phyloP scores from a whole-genome alignment of 2,888 invertebrate species.

The Spodoptera picta region DNA sequence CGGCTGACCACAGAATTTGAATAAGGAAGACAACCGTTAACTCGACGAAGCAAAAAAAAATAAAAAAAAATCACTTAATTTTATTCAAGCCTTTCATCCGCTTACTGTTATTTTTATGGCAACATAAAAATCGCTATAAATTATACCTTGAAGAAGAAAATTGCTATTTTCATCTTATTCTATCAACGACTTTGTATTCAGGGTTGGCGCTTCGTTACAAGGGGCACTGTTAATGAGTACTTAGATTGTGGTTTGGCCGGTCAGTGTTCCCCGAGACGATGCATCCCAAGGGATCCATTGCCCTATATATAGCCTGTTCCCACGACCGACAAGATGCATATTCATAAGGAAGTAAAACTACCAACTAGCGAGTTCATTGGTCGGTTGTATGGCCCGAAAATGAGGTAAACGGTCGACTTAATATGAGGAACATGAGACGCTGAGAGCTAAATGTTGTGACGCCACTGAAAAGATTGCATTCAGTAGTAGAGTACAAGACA shows the following conservation, averaged over 20 bases:
- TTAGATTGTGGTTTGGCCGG: constrained; percentile 26
- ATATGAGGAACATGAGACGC: background rate
- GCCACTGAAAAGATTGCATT: no score
- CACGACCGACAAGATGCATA: constrained; percentile 33
- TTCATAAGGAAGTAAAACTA: constrained; percentile 36
- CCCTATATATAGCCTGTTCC: constrained; percentile 29
- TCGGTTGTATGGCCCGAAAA: background rate
- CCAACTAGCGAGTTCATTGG: constrained; percentile 7
- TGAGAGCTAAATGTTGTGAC: no score
- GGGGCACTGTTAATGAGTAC: constrained; percentile 64
- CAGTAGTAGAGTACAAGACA: no score
- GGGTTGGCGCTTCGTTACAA: constrained; percentile 51
- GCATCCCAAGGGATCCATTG: constrained; percentile 32
- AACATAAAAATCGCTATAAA: constrained; percentile 75
- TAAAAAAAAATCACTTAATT: constrained; percentile 63
- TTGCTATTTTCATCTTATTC: constrained; percentile 60
- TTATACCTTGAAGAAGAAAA: constrained; percentile 68
- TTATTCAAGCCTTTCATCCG: constrained; percentile 67
- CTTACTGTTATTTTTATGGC: constrained; percentile 67
- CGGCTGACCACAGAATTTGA: constrained; percentile 26
- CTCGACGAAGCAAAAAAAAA: constrained; percentile 42
- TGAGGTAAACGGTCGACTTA: background rate
- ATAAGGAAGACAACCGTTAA: constrained; percentile 40
- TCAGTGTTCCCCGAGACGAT: constrained; percentile 27
- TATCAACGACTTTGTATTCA: constrained; percentile 63